Percentiles rank a stretch among this genome's conserved stretches.
These are phyloP conservation scores for Halictus ligatus DNA, from an alignment of 2,888 invertebrate species.

Conservation along the genomic window DNA sequence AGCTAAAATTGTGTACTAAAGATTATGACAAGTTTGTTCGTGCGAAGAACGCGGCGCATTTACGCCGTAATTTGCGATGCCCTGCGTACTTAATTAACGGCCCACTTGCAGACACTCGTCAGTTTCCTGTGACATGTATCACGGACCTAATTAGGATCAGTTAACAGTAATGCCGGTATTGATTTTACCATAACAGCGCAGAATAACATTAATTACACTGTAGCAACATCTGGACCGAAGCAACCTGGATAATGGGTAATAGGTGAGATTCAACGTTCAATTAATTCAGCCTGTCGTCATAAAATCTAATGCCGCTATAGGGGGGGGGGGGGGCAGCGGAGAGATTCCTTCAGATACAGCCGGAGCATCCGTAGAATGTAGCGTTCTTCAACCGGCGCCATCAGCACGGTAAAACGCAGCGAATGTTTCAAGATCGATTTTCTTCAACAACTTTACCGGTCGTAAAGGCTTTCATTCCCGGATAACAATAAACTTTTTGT, in stretches of 20 bases:
- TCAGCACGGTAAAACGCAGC: not conserved
- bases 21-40: not conserved
- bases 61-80: not conserved
- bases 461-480: not conserved
- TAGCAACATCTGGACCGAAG: not conserved
- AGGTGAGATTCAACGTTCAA: not conserved
- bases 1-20: not conserved
- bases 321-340: too few relatives aligned
- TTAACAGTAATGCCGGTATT: constrained; percentile 3
- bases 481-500: not conserved
- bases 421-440: not conserved
- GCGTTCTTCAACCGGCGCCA: not conserved
- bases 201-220: constrained; percentile 10
- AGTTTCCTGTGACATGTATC: constrained; percentile 10
- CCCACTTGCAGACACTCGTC: constrained; percentile 7
- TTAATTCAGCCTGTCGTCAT: constrained; percentile 32
- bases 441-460: not conserved
- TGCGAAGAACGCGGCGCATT: not conserved
- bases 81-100: not conserved
- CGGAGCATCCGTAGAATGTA: not conserved
- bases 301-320: not conserved
- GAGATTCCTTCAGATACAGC: not conserved
- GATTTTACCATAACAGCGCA: not conserved
- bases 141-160: constrained; percentile 16
- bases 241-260: not conserved